Evolutionary conservation across 2,113 vertebrate genomes (phyloP).

Genomic region (Alces alces): DNA sequence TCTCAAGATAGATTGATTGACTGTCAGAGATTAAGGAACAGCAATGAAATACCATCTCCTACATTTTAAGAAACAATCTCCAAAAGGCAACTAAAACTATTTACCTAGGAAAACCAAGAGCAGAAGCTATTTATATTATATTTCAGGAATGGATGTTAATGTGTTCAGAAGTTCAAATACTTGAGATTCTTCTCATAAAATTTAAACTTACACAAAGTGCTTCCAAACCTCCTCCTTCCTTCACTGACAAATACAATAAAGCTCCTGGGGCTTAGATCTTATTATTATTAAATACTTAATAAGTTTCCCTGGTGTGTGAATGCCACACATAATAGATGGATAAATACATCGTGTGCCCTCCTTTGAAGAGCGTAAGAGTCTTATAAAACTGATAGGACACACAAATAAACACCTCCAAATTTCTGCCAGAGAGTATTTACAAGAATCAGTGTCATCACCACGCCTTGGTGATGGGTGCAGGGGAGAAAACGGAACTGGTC

Average conservation of each 20-base stretch:
- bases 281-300: slow-evolving; percentile 53
- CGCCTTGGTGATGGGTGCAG: not conserved
- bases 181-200: slow-evolving; percentile 33
- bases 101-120: not conserved
- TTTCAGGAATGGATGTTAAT: not conserved
- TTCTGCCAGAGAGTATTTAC: not conserved
- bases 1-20: not conserved
- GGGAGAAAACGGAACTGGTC: not conserved
- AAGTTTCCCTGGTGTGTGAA: slow-evolving; percentile 34
- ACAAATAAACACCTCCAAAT: not conserved
- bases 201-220: not conserved
- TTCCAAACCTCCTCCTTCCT: slow-evolving; percentile 32
- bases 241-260: slow-evolving; percentile 36
- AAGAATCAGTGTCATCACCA: not conserved
- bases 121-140: not conserved
- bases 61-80: not conserved
- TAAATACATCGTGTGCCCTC: not conserved
- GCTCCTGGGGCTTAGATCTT: slow-evolving; percentile 13
- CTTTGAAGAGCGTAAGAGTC: slow-evolving; percentile 24
- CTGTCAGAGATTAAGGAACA: not conserved
- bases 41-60: not conserved
- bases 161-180: not conserved
- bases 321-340: not conserved
- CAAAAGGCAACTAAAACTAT: slow-evolving; percentile 20
- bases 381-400: not conserved